Evolutionary conservation across 1,140 invertebrate genomes (phyloP), one percentile per base, ranked within the genome.

Genomic region (Aphidius gifuensis): DNA sequence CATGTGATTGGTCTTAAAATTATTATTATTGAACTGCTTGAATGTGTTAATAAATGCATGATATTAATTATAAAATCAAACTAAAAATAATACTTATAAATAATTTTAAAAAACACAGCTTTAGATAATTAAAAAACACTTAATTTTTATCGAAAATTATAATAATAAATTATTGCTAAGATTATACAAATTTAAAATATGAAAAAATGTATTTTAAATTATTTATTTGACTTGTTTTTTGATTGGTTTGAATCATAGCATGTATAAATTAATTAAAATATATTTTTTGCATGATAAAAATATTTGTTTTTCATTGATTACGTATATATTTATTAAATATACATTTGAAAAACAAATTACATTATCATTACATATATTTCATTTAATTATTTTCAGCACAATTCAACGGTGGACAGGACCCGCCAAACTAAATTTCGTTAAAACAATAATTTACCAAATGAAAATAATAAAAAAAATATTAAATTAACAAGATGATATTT

Each of bases 341-440:
- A 11, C 3, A 49, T 45, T 4, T 51, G 7, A 48, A 60, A 48
- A 53, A 1, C 42, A 32, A 32, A 58, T 43, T 53, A 9, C 58
- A 64, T 65, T 72, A 70, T 71, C 66, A 58, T 62, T 23, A 56
- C 39, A 58, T 65, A 58, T 66, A 66, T 64, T 65, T 58, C 57
- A 57, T 80, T 78, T 64, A 40, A n/a, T 55, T 38, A 55, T 78
- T 80, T 80, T 77, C 78, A 80, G 77, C 76, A 65, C 69, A 69
- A 68, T 61, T 69, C 64, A 75, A 72, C 65, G 72, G 77, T 57
- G 72, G 74, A 71, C 76, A 69, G 66, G 73, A 75, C 67, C 70
- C 74, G 61, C 72, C 69, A 68, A 71, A 75, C 64, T 75, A 69
- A 76, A 71, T 69, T 53, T 50, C 46, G 16, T 61, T 67, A 61